A percentile compares a stretch with the other conserved stretches of the same genome.
Evolutionary conservation across 2,797 vertebrate species (phyloP).

Genomic region (Acanthurus lineatus): DNA sequence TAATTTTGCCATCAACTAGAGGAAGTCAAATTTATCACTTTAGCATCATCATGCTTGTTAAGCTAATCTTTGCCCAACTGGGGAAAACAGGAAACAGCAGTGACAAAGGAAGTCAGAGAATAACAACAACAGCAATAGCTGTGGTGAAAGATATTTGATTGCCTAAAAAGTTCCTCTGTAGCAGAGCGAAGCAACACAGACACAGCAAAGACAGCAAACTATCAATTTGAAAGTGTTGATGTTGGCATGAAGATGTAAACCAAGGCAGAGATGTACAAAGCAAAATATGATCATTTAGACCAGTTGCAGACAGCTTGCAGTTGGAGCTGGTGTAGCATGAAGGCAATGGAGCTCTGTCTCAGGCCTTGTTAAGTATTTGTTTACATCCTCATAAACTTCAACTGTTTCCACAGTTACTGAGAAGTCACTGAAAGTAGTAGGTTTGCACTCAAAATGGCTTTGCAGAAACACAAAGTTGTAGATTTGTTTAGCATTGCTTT

Average conservation of each 20-base stretch:
- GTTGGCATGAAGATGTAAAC: slow-evolving; percentile 22
- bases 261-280: slow-evolving; percentile 5
- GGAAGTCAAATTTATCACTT: slow-evolving; percentile 29
- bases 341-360: not conserved
- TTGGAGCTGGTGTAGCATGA: slow-evolving; percentile 10
- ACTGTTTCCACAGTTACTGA: not conserved
- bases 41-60: not conserved
- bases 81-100: slow-evolving; percentile 69
- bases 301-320: slow-evolving; percentile 17
- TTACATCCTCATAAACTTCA: not conserved
- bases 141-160: slow-evolving; percentile 55
- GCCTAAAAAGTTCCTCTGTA: not conserved
- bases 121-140: slow-evolving; percentile 56
- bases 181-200: not conserved
- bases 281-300: slow-evolving; percentile 14
- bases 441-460: not conserved
- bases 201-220: slow-evolving; percentile 3
- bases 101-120: slow-evolving; percentile 71
- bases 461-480: not conserved
- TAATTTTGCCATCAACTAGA: slow-evolving; percentile 4
- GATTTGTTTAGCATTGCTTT: not conserved
- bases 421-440: not conserved
- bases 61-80: not conserved
- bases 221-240: slow-evolving; percentile 20
- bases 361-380: slow-evolving; percentile 7